Conservation (phyloP, 2,888 invertebrate species). For the Hirtodrosophila trivittata region DNA sequence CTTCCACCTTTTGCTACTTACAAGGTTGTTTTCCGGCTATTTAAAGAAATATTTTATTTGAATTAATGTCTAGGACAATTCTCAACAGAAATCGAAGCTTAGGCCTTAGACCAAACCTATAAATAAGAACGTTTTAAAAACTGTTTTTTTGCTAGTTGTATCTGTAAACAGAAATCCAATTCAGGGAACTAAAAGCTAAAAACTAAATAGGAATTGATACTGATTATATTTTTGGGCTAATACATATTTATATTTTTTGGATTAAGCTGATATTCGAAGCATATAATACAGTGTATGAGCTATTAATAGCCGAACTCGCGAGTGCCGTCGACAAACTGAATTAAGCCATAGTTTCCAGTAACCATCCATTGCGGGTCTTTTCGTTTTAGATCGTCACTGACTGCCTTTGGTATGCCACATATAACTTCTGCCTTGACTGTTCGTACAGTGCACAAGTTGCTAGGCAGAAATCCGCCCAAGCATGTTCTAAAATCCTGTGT, state of each 20-base stretch:
- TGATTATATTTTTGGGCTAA: background rate
- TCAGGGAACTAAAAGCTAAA: no score
- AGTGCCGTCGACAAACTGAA: constrained; percentile 85
- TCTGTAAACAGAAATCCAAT: no score
- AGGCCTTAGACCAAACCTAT: no score
- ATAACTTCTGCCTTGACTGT: constrained; percentile 95
- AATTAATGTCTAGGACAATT: no score
- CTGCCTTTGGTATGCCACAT: constrained; percentile 89
- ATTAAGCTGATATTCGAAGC: background rate
- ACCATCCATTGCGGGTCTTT: constrained; percentile 90
- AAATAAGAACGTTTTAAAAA: no score
- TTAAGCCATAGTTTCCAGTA: constrained; percentile 92
- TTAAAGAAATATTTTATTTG: no score
- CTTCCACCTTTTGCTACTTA: no score
- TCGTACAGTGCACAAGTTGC: constrained; percentile 91
- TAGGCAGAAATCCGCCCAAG: constrained; percentile 89
- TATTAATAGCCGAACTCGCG: constrained; percentile 62
- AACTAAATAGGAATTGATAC: no score
- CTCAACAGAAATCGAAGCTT: no score
- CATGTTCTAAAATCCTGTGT: constrained; percentile 87
- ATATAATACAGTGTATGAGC: constrained; percentile 3
- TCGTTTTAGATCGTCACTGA: constrained; percentile 85
- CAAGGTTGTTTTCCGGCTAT: no score
- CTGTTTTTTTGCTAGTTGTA: no score
- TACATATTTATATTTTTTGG: background rate